Evolutionary conservation across 2,113 vertebrate genomes (phyloP), one percentile per base, ranked within the genome.

Genomic region (Chiloscyllium plagiosum): DNA sequence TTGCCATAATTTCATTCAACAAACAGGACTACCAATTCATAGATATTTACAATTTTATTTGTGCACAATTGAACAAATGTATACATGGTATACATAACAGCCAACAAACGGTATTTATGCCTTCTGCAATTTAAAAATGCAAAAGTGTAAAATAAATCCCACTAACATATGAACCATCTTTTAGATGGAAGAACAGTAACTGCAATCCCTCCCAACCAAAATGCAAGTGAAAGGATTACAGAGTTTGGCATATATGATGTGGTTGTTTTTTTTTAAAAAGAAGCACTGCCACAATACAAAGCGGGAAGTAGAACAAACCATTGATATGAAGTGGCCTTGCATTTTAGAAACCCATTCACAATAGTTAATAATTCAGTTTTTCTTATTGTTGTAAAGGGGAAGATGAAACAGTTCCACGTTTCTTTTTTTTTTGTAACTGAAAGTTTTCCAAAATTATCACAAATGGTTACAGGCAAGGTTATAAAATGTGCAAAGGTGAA

Each of bases 131-230:
- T 52, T 52, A 95, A 95, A 95, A 76, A 72, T 95, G 94, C 94
- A 95, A 95, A 95, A 95, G 94, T 26, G 94, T 72, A 95, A 95
- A 72, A 76, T 95, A 76, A 95, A 95, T 70, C 94, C 69, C 94
- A 95, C 72, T 95, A 95, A 95, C 94, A 95, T 95, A 95, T 95
- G 94, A 50, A 95, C 94, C 94, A 95, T 95, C 94, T 95, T 95
- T 95, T 95, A 95, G 94, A 95, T 95, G 94, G 94, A 95, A 95
- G 94, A 95, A 72, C 93, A 70, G 93, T 95, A 72, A 95, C 68
- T 95, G 69, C 68, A 95, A 42, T 95, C 94, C 94, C 94, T 95
- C 94, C 68, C 94, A 95, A 95, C 94, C 94, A 95, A 69, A 95
- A 95, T 26, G 24, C 94, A 95, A 95, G 94, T 95, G 94, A 95